Base-by-base conservation (phyloP, 2,888 invertebrate genomes). In the Tetramorium bicarinatum region DNA sequence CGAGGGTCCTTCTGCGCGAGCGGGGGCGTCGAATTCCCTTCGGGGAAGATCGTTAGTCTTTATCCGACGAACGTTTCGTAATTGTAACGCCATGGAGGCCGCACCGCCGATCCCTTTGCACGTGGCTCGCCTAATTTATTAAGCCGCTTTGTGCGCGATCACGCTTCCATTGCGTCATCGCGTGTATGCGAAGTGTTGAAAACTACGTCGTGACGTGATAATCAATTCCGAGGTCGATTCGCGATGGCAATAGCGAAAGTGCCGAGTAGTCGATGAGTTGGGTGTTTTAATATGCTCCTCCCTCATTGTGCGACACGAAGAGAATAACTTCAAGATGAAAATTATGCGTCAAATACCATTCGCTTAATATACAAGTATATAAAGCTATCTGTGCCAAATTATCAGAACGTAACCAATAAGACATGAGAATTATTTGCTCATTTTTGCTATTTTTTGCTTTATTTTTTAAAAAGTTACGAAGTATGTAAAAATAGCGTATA, bases 151-250 rank as follows among this genome's bases (percentile, higher is more conserved):
- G 69, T 77, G 34, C 69, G 54, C 77, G 69, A 77, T 77, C 69
- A 29, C 77, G 77, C 54, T 56, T 29, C 44, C 29, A 44, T 77
- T 77, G 44, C 69, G 77, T 69, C 77, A 77, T 44, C 69, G 56
- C n/a, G 76, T 9, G 25, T 76, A 62, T 44, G 49, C n/a, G n/a
- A 77, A 29, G 69, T 56, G 77, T 29, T 56, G 69, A 54, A n/a
- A 69, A 56, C 52, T 18, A n/a, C 41, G 41, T 21, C 44, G 56
- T 69, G 77, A 69, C 69, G 77, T 77, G 67, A 56, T 77, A 67
- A 66, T 77, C 44, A 77, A 77, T 77, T 77, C 44, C 77, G 69
- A 77, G 54, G 54, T 56, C 77, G 77, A 67, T 77, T 77, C 15
- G 67, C 2, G 11, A 34, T 15, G 38, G 76, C 25, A 11, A 34